Evolutionary conservation across 2,797 vertebrate species (phyloP), one percentile per base, ranked within the genome.

Genomic region (Rhynchotus rufescens): DNA sequence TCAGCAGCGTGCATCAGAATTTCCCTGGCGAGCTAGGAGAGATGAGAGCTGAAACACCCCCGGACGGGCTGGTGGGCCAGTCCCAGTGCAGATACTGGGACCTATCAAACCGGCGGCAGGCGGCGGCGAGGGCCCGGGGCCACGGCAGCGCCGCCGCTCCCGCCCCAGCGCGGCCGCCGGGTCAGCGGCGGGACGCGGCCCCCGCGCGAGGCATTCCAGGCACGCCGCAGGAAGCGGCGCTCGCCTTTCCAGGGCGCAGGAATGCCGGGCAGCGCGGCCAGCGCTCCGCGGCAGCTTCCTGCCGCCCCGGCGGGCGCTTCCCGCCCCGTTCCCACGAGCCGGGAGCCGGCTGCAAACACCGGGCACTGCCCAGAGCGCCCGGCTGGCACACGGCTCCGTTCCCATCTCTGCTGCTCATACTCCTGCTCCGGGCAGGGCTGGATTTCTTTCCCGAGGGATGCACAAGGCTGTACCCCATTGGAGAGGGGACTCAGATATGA

Each of bases 281-380:
- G 36, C 52, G 54, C 85, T 94, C 67, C 54, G 78, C 59, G 12
- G 95, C 88, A 88, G 95, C 95, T 98, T 98, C 98, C 98, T 98
- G 98, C 95, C 92, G 96, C 88, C 92, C 95, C 87, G 84, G 93
- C 87, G 96, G 97, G 96, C 51, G 83, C 96, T 98, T 98, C 98
- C 98, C 98, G 97, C 77, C 92, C 96, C 92, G 75, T 38, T 96
- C 96, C 97, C 97, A 17, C 96, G 94, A 88, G 92, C 77, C 57
- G 30, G n/a, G 12, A 87, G 56, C 78, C 97, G 96, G 92, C 97
- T 97, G 97, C 97, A 98, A 98, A 88, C 71, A 42, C 66, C n/a
- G 89, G 88, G 92, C 26, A 47, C 91, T 67, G 64, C 90, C 81
- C 91, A 6, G 44, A 3, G 16, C 66, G 83, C 91, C 95, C 88